Evolutionary conservation across 1,140 invertebrate genomes (phyloP).

Genomic region (Platyscapa corneri): DNA sequence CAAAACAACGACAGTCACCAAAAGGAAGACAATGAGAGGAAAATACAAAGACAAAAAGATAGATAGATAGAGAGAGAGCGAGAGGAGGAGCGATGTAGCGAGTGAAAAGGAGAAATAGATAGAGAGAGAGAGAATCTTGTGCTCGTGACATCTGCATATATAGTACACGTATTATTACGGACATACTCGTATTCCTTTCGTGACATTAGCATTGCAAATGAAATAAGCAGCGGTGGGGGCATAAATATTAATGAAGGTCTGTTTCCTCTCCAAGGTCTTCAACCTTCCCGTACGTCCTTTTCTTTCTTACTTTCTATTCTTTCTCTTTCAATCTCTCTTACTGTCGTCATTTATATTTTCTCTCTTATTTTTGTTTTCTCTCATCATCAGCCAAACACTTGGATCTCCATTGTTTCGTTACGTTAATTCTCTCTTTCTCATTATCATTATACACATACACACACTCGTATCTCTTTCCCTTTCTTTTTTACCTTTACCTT

Average conservation of each 20-base stretch:
- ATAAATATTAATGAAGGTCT: slow-evolving; percentile 66
- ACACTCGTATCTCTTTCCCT: background rate
- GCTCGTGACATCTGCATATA: slow-evolving; percentile 59
- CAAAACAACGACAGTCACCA: slow-evolving; percentile 6
- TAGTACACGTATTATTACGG: slow-evolving; percentile 61
- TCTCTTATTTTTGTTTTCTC: background rate
- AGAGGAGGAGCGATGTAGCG: no score
- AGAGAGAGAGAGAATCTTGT: slow-evolving; percentile 1
- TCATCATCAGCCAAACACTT: background rate
- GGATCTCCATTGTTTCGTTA: background rate
- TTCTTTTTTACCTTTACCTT: background rate
- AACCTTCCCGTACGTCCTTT: slow-evolving; percentile 50
- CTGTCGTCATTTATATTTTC: background rate
- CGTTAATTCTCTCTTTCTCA: background rate
- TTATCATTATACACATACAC: no score
- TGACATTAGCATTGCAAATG: slow-evolving; percentile 65
- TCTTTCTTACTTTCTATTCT: background rate
- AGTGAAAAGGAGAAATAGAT: no score
- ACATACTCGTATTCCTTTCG: slow-evolving; percentile 62
- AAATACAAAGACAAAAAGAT: background rate
- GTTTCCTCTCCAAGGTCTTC: slow-evolving; percentile 62
- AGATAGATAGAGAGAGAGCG: no score
- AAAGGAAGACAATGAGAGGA: background rate
- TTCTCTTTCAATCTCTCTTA: background rate
- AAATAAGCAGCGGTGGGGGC: slow-evolving; percentile 61